Percentiles rank a stretch among this genome's conserved stretches.
Conservation (phyloP, 2,113 vertebrate genomes). For the Muscicapa adusta region DNA sequence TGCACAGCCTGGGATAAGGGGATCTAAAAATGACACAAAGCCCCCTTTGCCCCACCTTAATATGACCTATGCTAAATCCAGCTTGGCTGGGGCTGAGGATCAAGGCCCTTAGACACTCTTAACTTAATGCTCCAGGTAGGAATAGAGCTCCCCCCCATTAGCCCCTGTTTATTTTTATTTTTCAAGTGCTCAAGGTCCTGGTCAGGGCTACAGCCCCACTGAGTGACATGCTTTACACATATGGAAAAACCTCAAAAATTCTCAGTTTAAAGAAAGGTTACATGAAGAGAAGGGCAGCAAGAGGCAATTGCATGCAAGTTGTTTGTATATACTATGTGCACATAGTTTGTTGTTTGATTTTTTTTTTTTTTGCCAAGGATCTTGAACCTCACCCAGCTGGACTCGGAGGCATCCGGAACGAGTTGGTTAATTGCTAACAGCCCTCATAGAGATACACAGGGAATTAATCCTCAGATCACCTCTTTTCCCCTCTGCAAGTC, state of each 20-base stretch:
- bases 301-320: neutral
- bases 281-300: neutral
- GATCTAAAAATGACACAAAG: conserved; percentile 62
- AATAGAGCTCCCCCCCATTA: neutral
- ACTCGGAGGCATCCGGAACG: neutral
- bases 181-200: neutral
- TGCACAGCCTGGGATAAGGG: conserved; percentile 16
- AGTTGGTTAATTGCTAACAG: conserved; percentile 32
- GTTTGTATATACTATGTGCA: neutral
- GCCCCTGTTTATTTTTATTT: conserved; percentile 34
- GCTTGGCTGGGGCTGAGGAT: conserved; percentile 58
- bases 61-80: conserved; percentile 45
- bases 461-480: conserved; percentile 22
- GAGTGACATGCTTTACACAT: neutral
- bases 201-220: neutral
- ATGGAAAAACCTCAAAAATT: neutral
- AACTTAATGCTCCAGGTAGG: conserved; percentile 60
- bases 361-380: neutral
- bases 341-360: neutral
- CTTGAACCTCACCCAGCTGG: conserved; percentile 23
- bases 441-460: neutral
- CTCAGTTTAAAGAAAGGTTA: neutral
- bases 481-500: neutral
- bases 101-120: conserved; percentile 53
- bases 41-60: conserved; percentile 47